Conservation (phyloP, 2,888 invertebrate genomes). For the Drosophila tripunctata region DNA sequence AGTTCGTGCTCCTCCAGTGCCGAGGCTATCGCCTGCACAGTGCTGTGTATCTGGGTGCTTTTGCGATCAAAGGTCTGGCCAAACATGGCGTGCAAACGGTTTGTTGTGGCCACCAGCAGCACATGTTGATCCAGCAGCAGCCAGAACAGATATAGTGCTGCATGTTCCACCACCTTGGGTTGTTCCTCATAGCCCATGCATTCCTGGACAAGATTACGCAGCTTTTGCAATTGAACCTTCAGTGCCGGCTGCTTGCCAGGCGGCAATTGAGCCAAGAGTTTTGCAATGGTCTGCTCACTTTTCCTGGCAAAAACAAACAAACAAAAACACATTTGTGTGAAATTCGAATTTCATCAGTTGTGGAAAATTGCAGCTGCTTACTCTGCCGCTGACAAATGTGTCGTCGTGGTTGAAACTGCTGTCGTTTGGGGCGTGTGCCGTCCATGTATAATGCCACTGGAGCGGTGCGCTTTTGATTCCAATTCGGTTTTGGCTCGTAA, state of each 20-base stretch:
- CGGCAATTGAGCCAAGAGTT: slow-evolving; percentile 66
- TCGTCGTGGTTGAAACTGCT: slow-evolving; percentile 43
- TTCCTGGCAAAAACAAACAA: slow-evolving; percentile 43
- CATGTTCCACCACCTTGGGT: slow-evolving; percentile 87
- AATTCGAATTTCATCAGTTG: slow-evolving; percentile 49
- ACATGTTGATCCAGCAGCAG: slow-evolving; percentile 86
- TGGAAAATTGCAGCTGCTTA: slow-evolving; percentile 58
- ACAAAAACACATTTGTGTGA: background rate
- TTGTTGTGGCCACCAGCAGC: slow-evolving; percentile 86
- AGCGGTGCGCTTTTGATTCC: slow-evolving; percentile 81
- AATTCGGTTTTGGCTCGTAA: slow-evolving; percentile 87
- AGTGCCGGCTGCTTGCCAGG: slow-evolving; percentile 55
- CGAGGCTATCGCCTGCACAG: slow-evolving; percentile 85
- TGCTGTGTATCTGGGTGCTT: slow-evolving; percentile 86
- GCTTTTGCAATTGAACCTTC: slow-evolving; percentile 80
- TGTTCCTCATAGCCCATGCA: slow-evolving; percentile 86
- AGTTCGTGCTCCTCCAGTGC: slow-evolving; percentile 85
- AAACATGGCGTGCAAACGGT: slow-evolving; percentile 86
- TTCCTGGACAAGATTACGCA: slow-evolving; percentile 82
- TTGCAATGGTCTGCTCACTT: slow-evolving; percentile 65
- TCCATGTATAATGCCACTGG: slow-evolving; percentile 28
- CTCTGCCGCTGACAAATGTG: slow-evolving; percentile 49
- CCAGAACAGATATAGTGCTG: slow-evolving; percentile 86
- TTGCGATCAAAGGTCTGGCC: slow-evolving; percentile 86
- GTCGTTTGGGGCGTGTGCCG: slow-evolving; percentile 2